These are phyloP conservation scores for Eleutherodactylus coqui DNA, from an alignment of 2,797 vertebrate genomes.

Conservation along the genomic window DNA sequence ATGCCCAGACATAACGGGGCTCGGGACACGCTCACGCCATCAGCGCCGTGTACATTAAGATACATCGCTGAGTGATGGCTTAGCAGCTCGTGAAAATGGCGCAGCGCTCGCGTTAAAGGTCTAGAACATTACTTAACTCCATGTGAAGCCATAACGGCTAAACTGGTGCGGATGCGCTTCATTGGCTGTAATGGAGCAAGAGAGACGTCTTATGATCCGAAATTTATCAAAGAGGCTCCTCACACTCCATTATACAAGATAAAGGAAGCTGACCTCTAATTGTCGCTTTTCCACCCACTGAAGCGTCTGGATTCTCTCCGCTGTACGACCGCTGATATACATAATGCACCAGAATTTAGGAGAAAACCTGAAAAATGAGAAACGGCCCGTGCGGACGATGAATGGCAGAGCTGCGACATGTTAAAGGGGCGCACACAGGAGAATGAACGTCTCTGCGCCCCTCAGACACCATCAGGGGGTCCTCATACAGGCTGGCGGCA, in stretches of 20 bases:
- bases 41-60: conserved; percentile 25
- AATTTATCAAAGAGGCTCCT: conserved; percentile 59
- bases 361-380: neutral
- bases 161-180: conserved; percentile 53
- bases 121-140: conserved; percentile 60
- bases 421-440: no score
- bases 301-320: conserved; percentile 14
- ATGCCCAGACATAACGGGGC: neutral
- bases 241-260: conserved; percentile 63
- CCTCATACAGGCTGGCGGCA: no score
- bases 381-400: neutral
- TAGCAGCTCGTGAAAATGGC: conserved; percentile 36
- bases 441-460: no score
- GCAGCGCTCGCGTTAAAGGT: conserved; percentile 49
- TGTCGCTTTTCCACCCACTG: conserved; percentile 46
- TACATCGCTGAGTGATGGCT: conserved; percentile 42
- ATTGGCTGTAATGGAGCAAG: conserved; percentile 59
- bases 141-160: conserved; percentile 49
- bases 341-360: neutral
- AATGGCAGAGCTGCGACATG: no score
- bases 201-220: conserved; percentile 40
- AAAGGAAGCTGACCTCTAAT: conserved; percentile 60
- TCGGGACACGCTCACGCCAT: conserved; percentile 34
- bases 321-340: neutral
- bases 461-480: no score